Evolutionary conservation across 2,797 vertebrate species (phyloP), one percentile per base, ranked within the genome.

Genomic region (Argya squamiceps): DNA sequence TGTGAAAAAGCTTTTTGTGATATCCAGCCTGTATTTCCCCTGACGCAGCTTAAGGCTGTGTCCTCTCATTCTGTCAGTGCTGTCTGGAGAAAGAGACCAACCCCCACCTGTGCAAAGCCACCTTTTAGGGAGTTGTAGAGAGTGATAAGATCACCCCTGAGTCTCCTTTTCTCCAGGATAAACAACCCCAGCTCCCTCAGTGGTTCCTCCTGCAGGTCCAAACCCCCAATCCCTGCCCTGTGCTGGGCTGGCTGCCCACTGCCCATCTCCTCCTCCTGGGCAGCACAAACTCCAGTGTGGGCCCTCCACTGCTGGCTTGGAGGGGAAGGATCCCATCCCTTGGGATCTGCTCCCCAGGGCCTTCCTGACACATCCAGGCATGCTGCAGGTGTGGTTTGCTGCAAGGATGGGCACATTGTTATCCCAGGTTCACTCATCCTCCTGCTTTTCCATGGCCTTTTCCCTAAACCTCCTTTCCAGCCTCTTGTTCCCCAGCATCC

Each of bases 391-490:
- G 47, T 17, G 47, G 1, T 37, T 34, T 88, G 62, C 80, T 39
- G 36, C 37, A 17, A 41, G 90, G 37, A 37, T 37, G 37, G 58
- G 10, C 53, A 18, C 0, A 0, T 29, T 34, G 23, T 10, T 41
- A 9, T 3, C 23, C 47, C 3, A 0, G 9, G 36, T 56, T 46
- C 47, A 7, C 15, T 39, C 20, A 0, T 60, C 21, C n/a, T 89
- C 17, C 46, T 65, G 43, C 13, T 50, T 58, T 30, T 58, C 37
- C 20, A 1, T 6, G 56, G 4, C 24, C 34, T 52, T 70, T 37
- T 34, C 47, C 24, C 8, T 20, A n/a, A 21, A 64, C 36, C 52
- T 73, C 65, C 29, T 82, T 44, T 39, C 41, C 20, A 68, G 11
- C 1, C 43, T 22, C 5, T 20, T 69, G 52, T 70, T 62, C 24